Percentiles rank a stretch among this genome's conserved stretches.
phyloP scores from a whole-genome alignment of 2,888 invertebrate genomes.

The Rotaria sp. region DNA sequence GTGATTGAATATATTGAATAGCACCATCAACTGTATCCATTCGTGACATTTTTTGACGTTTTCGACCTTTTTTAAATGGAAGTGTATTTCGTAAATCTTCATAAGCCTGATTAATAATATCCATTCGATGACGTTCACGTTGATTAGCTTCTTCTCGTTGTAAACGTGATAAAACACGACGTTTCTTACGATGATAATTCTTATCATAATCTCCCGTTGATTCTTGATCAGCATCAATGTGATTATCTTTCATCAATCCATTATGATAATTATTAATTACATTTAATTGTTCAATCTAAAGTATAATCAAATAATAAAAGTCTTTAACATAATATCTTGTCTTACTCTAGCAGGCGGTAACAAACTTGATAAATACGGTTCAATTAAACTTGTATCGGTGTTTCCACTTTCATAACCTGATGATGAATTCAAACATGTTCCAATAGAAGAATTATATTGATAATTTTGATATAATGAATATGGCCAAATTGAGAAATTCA shows the following conservation, averaged over 20 bases:
- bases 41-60: not conserved
- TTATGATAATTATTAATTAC: too few relatives aligned
- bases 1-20: not conserved
- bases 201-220: not conserved
- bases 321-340: too few relatives aligned
- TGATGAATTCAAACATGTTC: not conserved
- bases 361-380: not conserved
- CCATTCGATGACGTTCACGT: not conserved
- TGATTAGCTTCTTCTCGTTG: conserved; percentile 19
- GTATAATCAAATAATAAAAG: too few relatives aligned
- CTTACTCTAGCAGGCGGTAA: not conserved
- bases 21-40: conserved; percentile 8
- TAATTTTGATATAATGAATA: not conserved
- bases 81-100: not conserved
- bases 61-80: conserved; percentile 7
- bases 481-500: not conserved
- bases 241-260: too few relatives aligned
- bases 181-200: not conserved
- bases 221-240: too few relatives aligned
- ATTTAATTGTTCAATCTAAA: not conserved
- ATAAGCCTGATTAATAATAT: not conserved
- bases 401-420: not conserved
- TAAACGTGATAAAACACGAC: not conserved
- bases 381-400: not conserved
- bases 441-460: not conserved